Evolutionary conservation across 2,797 vertebrate species (phyloP), one percentile per base, ranked within the genome.

Genomic region (Heterohyrax brucei): DNA sequence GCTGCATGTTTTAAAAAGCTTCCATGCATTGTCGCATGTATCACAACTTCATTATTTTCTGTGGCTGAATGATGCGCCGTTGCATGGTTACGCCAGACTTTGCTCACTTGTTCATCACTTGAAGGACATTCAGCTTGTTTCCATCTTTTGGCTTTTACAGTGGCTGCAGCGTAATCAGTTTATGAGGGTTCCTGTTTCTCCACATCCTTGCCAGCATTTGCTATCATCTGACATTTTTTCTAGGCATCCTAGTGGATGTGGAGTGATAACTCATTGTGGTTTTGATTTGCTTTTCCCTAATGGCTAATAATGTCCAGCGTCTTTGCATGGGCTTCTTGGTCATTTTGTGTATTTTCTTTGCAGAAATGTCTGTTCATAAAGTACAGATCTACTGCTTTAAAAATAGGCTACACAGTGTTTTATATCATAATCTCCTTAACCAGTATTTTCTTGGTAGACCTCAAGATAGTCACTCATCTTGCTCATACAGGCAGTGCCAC

Each of bases 221-320:
- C 39, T 90, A n/a, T 82, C 68, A 44, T 44, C 72, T 79, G 64
- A 91, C 56, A 39, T 92, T 56, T 87, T 68, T 82, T 50, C 39
- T 96, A 94, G 48, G 72, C 46, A 46, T 92, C 22, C 53, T 73
- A 26, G 12, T 91, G 28, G 39, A 68, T 84, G 1, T 68, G 39
- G 66, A 61, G n/a, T 62, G 56, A 1, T 89, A 46, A 66, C 64
- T 70, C 26, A 7, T 70, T 39, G 30, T 62, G n/a, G 8, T 76
- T 92, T 95, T 89, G 33, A 82, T 70, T 84, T 81, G 33, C 68
- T 62, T 95, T 91, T 89, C 59, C 48, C 81, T 92, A 33, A 39
- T 86, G 62, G 39, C 39, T 39, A 82, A 73, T 82, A 18, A 39
- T 72, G 7, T 82, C 28, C 1, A 59, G 30, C 50, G 13, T 53